Percentiles rank a stretch among this genome's conserved stretches.
These are phyloP conservation scores for Haemorhous mexicanus DNA, from an alignment of 2,113 vertebrate genomes.

Conservation along the genomic window DNA sequence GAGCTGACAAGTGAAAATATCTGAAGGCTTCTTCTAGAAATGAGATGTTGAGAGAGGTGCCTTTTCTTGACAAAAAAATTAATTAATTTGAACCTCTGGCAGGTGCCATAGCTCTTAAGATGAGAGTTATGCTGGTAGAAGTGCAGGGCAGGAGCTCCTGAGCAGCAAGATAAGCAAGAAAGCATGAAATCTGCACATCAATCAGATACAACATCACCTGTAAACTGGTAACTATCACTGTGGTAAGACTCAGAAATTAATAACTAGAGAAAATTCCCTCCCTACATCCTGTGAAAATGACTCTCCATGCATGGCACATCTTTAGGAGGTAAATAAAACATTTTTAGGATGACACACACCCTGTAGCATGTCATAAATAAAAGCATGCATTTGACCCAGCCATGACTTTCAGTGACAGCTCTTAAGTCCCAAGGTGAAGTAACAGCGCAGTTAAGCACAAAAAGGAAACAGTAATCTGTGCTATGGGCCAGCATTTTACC, in stretches of 20 bases:
- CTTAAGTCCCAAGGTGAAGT: background rate
- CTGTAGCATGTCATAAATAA: background rate
- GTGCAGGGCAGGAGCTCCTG: background rate
- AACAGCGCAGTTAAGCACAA: background rate
- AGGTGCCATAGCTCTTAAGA: background rate
- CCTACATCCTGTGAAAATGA: background rate
- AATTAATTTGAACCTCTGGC: background rate
- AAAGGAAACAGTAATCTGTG: background rate
- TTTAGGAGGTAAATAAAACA: constrained; percentile 28
- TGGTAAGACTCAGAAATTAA: background rate
- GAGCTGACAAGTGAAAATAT: background rate
- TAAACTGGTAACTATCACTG: background rate
- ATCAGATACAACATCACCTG: background rate
- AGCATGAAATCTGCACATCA: background rate
- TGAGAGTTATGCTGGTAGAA: background rate
- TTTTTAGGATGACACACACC: background rate
- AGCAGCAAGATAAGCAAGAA: background rate
- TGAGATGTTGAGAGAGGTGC: background rate
- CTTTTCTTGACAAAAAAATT: background rate
- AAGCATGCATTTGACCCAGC: background rate
- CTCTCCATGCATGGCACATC: background rate
- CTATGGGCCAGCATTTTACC: background rate
- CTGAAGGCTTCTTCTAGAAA: background rate
- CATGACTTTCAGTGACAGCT: constrained; percentile 7
- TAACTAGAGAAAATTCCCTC: background rate